Base-by-base conservation (phyloP, 2,888 invertebrate species). In the Eulithis testata region DNA sequence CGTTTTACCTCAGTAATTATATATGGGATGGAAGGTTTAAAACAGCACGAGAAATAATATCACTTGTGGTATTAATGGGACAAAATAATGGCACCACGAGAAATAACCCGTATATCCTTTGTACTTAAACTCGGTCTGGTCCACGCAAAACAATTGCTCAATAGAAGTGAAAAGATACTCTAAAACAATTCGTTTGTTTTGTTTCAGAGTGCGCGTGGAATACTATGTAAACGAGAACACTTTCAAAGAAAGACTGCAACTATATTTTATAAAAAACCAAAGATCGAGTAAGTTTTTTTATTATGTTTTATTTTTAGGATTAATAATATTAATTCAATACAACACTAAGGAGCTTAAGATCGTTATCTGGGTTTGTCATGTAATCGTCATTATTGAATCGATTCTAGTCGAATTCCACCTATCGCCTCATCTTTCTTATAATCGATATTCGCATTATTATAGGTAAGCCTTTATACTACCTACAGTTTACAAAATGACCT, bases 151-250 rank as follows among this genome's bases (percentile, higher is more conserved):
- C 6, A 31, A 31, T 31, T 31, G 31, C 6, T 6, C 6, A 5
- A 31, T 31, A 3, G 31, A 31, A 31, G 31, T 31, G 5, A 31
- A 6, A 31, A 31, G 31, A 31, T 31, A 31, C 31, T 31, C 31
- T 31, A 31, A 31, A 31, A 31, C 47, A 47, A 56, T 40, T 31
- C 6, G 40, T 12, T 71, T 73, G 59, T 84, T 82, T 92, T 94
- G 93, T 97, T 97, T 53, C 96, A 99, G 99, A 95, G 99, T 99
- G 81, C 97, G 99, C 81, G 99, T 99, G 91, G 99, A 99, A 94
- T 99, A 99, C 93, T 99, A 99, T 94, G 99, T 99, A 86, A 99
- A 99, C 94, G 99, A 99, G 94, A 99, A 99, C 89, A 99, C 98
- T 85, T 97, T 99, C 94, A 99, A 99, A 95, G 98, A 99, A 95